A percentile compares a stretch with the other conserved stretches of the same genome.
These are phyloP conservation scores for Haplochromis burtoni DNA, from an alignment of 2,113 vertebrate species.

Conservation along the genomic window DNA sequence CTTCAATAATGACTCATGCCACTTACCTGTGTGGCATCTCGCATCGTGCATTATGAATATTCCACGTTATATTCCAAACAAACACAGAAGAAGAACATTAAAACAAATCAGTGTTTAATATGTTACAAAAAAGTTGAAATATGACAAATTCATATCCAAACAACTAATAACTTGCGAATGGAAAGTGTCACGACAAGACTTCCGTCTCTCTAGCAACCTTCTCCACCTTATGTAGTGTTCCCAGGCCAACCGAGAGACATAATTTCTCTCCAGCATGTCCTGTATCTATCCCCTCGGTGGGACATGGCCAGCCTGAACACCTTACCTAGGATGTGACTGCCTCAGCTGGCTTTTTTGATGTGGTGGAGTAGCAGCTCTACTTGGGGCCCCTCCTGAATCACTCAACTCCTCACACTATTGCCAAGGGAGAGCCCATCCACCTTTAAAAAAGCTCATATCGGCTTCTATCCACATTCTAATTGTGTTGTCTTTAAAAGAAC, in stretches of 20 bases:
- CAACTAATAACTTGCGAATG: background rate
- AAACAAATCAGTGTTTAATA: background rate
- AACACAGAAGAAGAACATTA: background rate
- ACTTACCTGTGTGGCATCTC: background rate
- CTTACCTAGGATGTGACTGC: background rate
- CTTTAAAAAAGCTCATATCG: background rate
- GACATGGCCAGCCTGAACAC: background rate
- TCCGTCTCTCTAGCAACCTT: background rate
- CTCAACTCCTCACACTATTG: background rate
- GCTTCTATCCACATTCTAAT: background rate
- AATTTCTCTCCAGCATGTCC: background rate
- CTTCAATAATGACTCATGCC: background rate
- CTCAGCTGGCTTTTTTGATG: background rate
- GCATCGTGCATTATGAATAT: background rate
- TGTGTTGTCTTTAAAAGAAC: background rate
- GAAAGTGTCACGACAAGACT: background rate
- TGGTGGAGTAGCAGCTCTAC: background rate
- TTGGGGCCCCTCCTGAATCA: background rate
- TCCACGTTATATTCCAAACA: background rate
- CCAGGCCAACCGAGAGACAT: background rate
- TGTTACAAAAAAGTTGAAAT: background rate
- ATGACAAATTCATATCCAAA: background rate
- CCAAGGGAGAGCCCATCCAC: background rate
- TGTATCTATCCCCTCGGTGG: background rate
- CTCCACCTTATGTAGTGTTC: background rate